phyloP scores from a whole-genome alignment of 2,797 vertebrate species.

The Vespertilio murinus region DNA sequence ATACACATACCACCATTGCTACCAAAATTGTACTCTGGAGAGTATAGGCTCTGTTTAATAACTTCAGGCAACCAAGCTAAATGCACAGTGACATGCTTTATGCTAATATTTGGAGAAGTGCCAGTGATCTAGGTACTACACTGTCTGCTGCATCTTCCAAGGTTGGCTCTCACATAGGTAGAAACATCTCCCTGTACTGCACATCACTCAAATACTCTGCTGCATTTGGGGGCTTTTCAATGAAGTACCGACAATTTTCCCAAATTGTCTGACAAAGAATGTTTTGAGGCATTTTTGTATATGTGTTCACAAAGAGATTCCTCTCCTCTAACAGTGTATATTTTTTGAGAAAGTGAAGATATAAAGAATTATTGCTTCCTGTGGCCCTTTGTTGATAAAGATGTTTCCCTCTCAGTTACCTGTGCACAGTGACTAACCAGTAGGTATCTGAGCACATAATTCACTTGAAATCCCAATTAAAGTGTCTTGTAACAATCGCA shows the following conservation, averaged over 20 bases:
- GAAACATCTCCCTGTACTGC: background rate
- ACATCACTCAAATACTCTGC: background rate
- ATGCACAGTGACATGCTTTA: background rate
- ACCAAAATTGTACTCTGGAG: background rate
- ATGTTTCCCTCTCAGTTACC: background rate
- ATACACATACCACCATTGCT: background rate
- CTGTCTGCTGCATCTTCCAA: background rate
- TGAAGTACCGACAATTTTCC: background rate
- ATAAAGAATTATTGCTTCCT: background rate
- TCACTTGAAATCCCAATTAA: background rate
- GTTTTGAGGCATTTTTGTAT: background rate
- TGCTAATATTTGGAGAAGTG: background rate
- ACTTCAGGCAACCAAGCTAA: background rate
- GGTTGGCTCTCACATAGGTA: background rate
- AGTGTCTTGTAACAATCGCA: background rate
- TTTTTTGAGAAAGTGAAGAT: background rate
- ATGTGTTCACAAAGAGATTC: background rate
- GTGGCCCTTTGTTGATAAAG: background rate
- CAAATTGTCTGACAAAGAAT: background rate
- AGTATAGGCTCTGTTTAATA: background rate
- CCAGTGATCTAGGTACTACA: background rate
- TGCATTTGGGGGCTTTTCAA: background rate
- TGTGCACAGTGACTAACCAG: background rate
- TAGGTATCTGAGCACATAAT: background rate
- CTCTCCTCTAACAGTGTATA: background rate